phyloP scores from a whole-genome alignment of 2,888 invertebrate genomes.

The Allygus modestus region DNA sequence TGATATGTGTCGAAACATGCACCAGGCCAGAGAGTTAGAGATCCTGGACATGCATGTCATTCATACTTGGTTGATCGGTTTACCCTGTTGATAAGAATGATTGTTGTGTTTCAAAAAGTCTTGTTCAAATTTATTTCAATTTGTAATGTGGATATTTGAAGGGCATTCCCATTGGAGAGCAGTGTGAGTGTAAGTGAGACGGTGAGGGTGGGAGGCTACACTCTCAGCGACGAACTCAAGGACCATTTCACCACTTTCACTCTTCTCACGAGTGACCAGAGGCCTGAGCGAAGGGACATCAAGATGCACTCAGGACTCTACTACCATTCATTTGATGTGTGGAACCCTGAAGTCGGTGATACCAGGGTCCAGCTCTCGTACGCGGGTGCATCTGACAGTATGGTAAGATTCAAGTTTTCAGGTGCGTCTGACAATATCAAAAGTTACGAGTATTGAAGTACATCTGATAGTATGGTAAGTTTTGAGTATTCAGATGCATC shows the following conservation, averaged over 20 bases:
- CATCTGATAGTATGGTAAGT: too few relatives aligned
- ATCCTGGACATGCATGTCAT: too few relatives aligned
- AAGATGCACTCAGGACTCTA: conserved; percentile 92
- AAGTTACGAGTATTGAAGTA: too few relatives aligned
- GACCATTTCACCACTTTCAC: conserved; percentile 87
- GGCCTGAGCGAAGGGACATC: conserved; percentile 88
- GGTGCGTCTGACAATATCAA: too few relatives aligned
- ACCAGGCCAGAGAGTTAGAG: too few relatives aligned
- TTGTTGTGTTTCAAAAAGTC: too few relatives aligned
- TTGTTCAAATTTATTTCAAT: too few relatives aligned
- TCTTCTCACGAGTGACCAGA: conserved; percentile 89
- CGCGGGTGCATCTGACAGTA: conserved; percentile 82
- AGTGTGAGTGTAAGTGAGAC: conserved; percentile 85
- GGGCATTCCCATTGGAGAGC: conserved; percentile 79
- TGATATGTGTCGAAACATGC: too few relatives aligned
- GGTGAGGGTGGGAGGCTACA: conserved; percentile 83
- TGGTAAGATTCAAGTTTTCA: conserved; percentile 72
- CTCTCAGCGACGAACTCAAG: conserved; percentile 83
- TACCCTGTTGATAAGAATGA: too few relatives aligned
- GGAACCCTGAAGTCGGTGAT: conserved; percentile 92
- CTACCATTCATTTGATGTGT: conserved; percentile 90
- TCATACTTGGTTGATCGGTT: too few relatives aligned
- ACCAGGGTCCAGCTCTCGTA: conserved; percentile 91
- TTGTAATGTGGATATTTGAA: too few relatives aligned
- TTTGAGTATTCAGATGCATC: too few relatives aligned